These are phyloP conservation scores for Drepanosiphum platanoidis DNA, from an alignment of 2,888 invertebrate species.

Conservation along the genomic window DNA sequence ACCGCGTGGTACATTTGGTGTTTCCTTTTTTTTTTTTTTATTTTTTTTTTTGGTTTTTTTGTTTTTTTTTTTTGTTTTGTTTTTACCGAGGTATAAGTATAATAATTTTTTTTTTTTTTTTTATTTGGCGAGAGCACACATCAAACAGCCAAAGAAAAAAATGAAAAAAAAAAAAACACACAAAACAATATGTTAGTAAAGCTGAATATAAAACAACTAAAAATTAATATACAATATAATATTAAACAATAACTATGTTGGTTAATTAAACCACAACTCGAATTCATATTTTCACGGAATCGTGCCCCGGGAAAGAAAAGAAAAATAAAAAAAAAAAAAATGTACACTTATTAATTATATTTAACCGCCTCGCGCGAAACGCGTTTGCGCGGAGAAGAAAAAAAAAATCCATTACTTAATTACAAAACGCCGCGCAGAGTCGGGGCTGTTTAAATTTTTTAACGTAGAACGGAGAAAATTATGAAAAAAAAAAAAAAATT, in stretches of 20 bases:
- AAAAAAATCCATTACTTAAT: background rate
- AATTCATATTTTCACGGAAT: conserved; percentile 30
- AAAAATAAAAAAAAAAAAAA: no score
- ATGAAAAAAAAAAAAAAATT: no score
- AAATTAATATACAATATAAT: conserved; percentile 56
- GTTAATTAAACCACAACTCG: conserved; percentile 52
- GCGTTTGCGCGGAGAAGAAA: no score
- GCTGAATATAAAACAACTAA: conserved; percentile 61
- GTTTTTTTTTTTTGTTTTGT: no score
- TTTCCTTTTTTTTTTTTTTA: conserved; percentile 70
- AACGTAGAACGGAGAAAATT: no score
- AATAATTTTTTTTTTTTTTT: conserved; percentile 42
- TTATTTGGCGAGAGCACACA: conserved; percentile 61
- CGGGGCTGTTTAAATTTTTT: no score
- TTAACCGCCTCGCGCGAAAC: background rate
- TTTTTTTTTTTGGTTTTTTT: conserved; percentile 67
- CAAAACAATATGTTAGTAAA: conserved; percentile 61
- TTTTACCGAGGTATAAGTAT: conserved; percentile 49
- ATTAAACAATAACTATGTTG: conserved; percentile 46
- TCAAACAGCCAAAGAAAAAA: conserved; percentile 60
- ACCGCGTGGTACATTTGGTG: conserved; percentile 97
- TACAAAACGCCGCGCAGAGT: no score
- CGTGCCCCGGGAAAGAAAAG: background rate
- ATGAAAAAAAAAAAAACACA: conserved; percentile 60
- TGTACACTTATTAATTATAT: no score